phyloP scores from a whole-genome alignment of 2,113 vertebrate genomes.

The human (Homo sapiens) region GRCh38 chr22:34933001-34933500 shows the following conservation, averaged over 20 bases:
- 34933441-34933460: background rate
- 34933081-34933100: background rate
- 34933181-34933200: background rate
- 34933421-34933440: background rate
- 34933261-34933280: background rate
- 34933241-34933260: background rate
- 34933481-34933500: background rate
- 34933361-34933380: background rate
- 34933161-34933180: background rate
- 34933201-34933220: fast-evolving
- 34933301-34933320: too few species aligned
- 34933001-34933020: background rate
- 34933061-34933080: too few species aligned
- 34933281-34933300: background rate
- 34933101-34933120: background rate
- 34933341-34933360: background rate
- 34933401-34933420: background rate
- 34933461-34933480: background rate
- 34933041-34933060: too few species aligned
- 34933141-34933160: background rate
- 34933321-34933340: fast-evolving
- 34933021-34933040: background rate
- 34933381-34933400: too few species aligned
- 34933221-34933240: fast-evolving
- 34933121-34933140: background rate